Percentiles rank a stretch among this genome's conserved stretches.
Conservation (phyloP, 2,113 vertebrate species). For the Gasterosteus aculeatus region DNA sequence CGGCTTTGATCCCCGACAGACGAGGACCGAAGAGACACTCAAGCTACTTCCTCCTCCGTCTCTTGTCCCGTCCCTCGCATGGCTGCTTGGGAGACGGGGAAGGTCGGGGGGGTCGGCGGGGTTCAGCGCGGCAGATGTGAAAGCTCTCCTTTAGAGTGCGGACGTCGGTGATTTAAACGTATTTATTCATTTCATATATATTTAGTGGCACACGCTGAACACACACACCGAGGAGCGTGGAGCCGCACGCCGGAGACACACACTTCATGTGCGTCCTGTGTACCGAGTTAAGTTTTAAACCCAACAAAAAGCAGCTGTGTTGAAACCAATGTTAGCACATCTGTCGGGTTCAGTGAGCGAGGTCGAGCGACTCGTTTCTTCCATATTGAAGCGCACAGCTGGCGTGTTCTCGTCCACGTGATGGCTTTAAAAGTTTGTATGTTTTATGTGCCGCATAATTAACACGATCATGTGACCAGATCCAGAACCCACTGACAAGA, state of each 20-base stretch:
- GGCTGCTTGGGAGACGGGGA: slow-evolving; percentile 35
- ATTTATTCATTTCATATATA: slow-evolving; percentile 4
- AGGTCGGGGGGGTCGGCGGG: slow-evolving; percentile 54
- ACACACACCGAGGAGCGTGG: too few species aligned
- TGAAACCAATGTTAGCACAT: slow-evolving; percentile 56
- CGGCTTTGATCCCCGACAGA: slow-evolving; percentile 75
- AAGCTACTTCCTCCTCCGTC: slow-evolving; percentile 71
- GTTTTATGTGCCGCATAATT: slow-evolving; percentile 42
- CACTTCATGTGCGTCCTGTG: slow-evolving; percentile 33
- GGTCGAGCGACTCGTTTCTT: slow-evolving; percentile 39
- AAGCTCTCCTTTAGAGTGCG: background rate
- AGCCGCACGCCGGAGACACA: slow-evolving; percentile 10
- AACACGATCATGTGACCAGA: slow-evolving; percentile 46
- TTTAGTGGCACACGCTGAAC: background rate
- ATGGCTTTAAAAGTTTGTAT: slow-evolving; percentile 11
- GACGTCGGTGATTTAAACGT: background rate
- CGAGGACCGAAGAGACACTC: slow-evolving; percentile 71
- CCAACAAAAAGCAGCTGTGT: slow-evolving; percentile 70
- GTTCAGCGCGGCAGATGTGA: slow-evolving; percentile 42
- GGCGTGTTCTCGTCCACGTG: too few species aligned
- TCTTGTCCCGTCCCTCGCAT: slow-evolving; percentile 53
- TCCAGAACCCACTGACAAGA: slow-evolving; percentile 60
- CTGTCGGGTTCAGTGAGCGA: slow-evolving; percentile 9
- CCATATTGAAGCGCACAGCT: slow-evolving; percentile 8
- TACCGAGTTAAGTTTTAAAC: slow-evolving; percentile 32